Evolutionary conservation across 2,888 invertebrate species (phyloP).

Genomic region (Itoplectis maculator): DNA sequence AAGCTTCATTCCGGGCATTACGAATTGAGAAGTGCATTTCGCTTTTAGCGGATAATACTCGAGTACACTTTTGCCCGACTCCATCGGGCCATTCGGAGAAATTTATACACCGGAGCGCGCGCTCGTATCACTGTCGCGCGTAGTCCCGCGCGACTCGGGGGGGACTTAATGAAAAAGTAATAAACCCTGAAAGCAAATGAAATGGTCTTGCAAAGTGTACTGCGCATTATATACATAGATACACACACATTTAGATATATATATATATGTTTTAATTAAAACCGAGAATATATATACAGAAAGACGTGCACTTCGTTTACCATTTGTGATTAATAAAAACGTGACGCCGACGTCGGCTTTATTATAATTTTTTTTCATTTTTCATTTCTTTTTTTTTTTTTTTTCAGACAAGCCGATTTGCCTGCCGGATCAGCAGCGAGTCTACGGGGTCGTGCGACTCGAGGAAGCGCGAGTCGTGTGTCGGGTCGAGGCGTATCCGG

Average conservation of each 20-base stretch:
- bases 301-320: not conserved
- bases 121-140: not conserved
- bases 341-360: constrained; percentile 1
- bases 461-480: constrained; percentile 93
- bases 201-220: constrained; percentile 5
- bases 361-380: constrained; percentile 47
- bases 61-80: not conserved
- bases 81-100: not conserved
- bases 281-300: constrained; percentile 21
- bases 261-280: constrained; percentile 13
- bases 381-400: too few relatives aligned
- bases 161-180: constrained; percentile 24
- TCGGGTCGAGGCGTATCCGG: constrained; percentile 94
- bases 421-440: constrained; percentile 89
- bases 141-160: not conserved
- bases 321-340: constrained; percentile 22
- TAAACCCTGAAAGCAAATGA: constrained; percentile 15
- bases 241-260: too few relatives aligned
- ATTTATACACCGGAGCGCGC: not conserved
- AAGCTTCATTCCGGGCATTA: too few relatives aligned
- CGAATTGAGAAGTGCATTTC: not conserved
- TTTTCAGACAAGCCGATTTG: constrained; percentile 94
- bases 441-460: constrained; percentile 93
- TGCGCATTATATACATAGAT: not conserved
- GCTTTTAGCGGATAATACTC: constrained; percentile 1